Conservation (phyloP, 2,888 invertebrate species). For the Tryphoninae sp. region DNA sequence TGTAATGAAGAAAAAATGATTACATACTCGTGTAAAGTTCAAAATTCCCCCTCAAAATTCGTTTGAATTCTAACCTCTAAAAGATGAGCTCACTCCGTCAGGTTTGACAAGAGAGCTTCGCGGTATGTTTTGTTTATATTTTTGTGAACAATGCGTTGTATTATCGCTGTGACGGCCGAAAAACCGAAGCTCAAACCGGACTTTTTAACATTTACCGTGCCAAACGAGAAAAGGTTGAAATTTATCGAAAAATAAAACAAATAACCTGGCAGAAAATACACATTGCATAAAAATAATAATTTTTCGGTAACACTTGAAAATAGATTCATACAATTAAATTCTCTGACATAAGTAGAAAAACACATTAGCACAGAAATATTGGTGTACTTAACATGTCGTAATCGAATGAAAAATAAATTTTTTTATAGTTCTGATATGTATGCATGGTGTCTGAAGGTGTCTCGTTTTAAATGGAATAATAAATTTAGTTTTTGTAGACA, state of each 20-base stretch:
- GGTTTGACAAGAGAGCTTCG: neutral
- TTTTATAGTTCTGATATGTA: neutral
- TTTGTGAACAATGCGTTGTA: slow-evolving; percentile 7
- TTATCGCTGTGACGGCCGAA: neutral
- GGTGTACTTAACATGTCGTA: neutral
- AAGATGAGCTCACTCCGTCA: too few species aligned
- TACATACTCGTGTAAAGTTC: neutral
- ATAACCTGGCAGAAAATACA: neutral
- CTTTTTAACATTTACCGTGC: too few species aligned
- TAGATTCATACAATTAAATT: neutral
- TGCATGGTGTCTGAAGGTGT: neutral
- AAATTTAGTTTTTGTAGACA: neutral
- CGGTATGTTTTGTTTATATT: slow-evolving; percentile 23
- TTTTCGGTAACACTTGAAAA: neutral
- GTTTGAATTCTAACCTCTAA: too few species aligned
- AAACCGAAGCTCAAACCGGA: neutral
- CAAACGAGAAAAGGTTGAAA: too few species aligned
- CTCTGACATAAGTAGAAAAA: neutral
- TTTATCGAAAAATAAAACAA: neutral
- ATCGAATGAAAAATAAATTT: neutral
- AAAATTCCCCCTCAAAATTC: slow-evolving; percentile 26
- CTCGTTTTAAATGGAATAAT: neutral
- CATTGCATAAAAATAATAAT: neutral
- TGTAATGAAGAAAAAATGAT: neutral
- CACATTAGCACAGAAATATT: neutral